A percentile compares a stretch with the other conserved stretches of the same genome.
phyloP scores from a whole-genome alignment of 2,888 invertebrate species.

The Shargacucullia verbasci region DNA sequence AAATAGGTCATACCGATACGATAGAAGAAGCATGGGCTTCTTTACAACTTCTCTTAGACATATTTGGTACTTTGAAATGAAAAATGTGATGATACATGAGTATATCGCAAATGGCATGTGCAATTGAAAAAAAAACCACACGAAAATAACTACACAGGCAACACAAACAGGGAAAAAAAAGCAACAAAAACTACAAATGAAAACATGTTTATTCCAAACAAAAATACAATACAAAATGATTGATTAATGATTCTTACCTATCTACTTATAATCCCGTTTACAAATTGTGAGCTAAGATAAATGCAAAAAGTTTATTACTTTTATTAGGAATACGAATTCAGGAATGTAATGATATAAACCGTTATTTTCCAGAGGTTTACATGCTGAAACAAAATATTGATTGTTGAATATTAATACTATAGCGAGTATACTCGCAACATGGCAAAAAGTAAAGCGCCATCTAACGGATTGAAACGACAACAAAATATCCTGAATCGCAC shows the following conservation, averaged over 20 bases:
- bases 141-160: too few species aligned
- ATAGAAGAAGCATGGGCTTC: too few species aligned
- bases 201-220: conserved; percentile 39
- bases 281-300: conserved; percentile 51
- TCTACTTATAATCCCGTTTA: conserved; percentile 27
- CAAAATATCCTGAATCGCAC: too few species aligned
- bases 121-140: neutral
- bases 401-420: conserved; percentile 14
- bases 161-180: conserved; percentile 27
- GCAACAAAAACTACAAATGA: conserved; percentile 13
- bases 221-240: conserved; percentile 22
- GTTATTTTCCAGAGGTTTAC: conserved; percentile 54
- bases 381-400: conserved; percentile 70
- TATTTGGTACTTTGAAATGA: too few species aligned
- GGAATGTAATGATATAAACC: conserved; percentile 44
- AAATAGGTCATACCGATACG: too few species aligned
- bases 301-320: conserved; percentile 43
- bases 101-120: neutral
- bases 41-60: too few species aligned
- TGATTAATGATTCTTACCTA: conserved; percentile 45
- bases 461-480: too few species aligned
- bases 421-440: too few species aligned
- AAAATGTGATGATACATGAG: too few species aligned
- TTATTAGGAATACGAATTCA: too few species aligned
- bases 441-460: too few species aligned